A percentile compares a stretch with the other conserved stretches of the same genome.
Conservation (phyloP, 2,888 invertebrate genomes). For the Leptopterna dolabrata region DNA sequence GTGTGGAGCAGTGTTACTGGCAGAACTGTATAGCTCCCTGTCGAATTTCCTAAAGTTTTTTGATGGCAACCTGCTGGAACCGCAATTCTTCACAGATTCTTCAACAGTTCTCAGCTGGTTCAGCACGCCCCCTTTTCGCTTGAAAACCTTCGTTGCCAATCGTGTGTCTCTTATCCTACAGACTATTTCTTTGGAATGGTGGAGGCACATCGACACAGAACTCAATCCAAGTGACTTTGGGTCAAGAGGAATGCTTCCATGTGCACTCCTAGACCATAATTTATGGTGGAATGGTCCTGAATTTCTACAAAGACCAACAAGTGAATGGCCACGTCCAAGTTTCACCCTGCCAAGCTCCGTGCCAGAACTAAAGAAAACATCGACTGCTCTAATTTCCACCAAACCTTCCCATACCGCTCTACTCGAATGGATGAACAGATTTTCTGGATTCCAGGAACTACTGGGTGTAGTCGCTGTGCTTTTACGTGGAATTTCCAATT, state of each 20-base stretch:
- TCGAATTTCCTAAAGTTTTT: neutral
- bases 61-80: neutral
- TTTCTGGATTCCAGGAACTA: neutral
- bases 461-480: neutral
- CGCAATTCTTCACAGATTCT: slow-evolving; percentile 60
- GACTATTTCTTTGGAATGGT: slow-evolving; percentile 58
- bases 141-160: slow-evolving; percentile 63
- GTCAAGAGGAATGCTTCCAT: slow-evolving; percentile 62
- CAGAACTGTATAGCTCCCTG: slow-evolving; percentile 5
- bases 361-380: neutral
- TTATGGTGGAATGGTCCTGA: neutral
- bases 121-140: slow-evolving; percentile 57
- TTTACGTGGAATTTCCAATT: neutral
- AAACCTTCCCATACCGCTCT: neutral
- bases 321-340: neutral
- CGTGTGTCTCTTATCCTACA: slow-evolving; percentile 64
- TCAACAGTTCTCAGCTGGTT: slow-evolving; percentile 62
- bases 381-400: neutral
- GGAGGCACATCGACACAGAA: slow-evolving; percentile 63
- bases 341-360: neutral
- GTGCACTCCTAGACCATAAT: slow-evolving; percentile 51
- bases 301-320: neutral
- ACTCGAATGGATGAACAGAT: neutral
- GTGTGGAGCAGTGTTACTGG: slow-evolving; percentile 44
- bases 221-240: slow-evolving; percentile 64